A percentile compares a stretch with the other conserved stretches of the same genome.
Evolutionary conservation across 2,797 vertebrate genomes (phyloP).

Genomic region (Notoglanidium macrostoma): DNA sequence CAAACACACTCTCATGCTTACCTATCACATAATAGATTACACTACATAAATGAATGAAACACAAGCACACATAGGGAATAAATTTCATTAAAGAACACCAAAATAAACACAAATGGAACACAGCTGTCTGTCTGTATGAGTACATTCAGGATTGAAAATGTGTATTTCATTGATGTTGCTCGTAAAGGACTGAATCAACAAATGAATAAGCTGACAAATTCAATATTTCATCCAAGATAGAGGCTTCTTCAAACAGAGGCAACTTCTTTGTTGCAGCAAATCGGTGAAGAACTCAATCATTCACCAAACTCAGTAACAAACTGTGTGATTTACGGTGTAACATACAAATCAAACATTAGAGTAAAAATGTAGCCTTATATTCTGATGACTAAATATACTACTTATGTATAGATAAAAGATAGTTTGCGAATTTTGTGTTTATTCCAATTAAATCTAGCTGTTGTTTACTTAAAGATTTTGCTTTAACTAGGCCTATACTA

Average conservation of each 20-base stretch:
- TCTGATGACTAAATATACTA: neutral
- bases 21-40: conserved; percentile 31
- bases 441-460: neutral
- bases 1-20: conserved; percentile 46
- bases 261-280: neutral
- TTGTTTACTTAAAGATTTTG: neutral
- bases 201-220: neutral
- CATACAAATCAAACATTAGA: neutral
- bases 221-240: neutral
- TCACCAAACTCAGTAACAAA: neutral
- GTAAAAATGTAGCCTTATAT: neutral
- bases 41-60: neutral
- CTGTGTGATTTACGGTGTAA: neutral
- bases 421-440: neutral
- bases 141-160: neutral
- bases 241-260: neutral
- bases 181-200: neutral
- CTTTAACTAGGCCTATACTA: neutral
- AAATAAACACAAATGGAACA: neutral
- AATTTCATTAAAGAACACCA: neutral
- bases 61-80: neutral
- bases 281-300: neutral
- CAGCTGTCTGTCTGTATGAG: neutral
- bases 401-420: neutral
- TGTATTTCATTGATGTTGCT: conserved; percentile 8